Conservation (phyloP, 2,113 vertebrate genomes). For the Aphyosemion australe region DNA sequence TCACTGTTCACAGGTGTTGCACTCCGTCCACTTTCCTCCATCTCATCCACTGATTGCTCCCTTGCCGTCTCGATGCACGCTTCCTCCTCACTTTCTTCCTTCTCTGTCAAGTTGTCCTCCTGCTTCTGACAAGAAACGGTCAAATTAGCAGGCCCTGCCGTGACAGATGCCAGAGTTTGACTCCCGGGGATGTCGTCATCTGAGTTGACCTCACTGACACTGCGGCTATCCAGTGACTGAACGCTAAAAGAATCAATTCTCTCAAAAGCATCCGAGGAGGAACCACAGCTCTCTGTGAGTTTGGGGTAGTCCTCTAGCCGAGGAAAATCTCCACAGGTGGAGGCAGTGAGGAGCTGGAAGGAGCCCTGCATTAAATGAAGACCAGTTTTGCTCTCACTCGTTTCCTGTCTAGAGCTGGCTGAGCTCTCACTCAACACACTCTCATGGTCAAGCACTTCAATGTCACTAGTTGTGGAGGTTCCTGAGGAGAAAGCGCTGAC, state of each 20-base stretch:
- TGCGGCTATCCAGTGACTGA: constrained; percentile 96
- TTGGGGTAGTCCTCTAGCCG: constrained; percentile 94
- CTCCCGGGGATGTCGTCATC: constrained; percentile 92
- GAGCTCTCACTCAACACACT: constrained; percentile 98
- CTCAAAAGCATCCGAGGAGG: constrained; percentile 97
- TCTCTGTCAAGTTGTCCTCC: constrained; percentile 55
- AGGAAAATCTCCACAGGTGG: constrained; percentile 89
- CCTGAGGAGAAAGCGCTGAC: constrained; percentile 96
- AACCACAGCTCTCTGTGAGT: constrained; percentile 92
- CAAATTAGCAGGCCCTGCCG: constrained; percentile 68
- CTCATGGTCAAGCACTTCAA: constrained; percentile 97
- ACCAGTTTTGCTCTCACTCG: constrained; percentile 86
- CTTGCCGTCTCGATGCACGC: constrained; percentile 70
- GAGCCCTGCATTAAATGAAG: constrained; percentile 97
- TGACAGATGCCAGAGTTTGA: constrained; percentile 83
- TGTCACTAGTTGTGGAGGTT: constrained; percentile 98
- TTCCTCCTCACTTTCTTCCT: constrained; percentile 66
- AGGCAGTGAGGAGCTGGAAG: constrained; percentile 94
- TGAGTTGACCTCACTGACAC: constrained; percentile 97
- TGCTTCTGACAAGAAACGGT: constrained; percentile 66
- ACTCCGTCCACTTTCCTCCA: constrained; percentile 97
- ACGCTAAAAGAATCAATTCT: constrained; percentile 97
- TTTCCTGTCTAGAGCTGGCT: constrained; percentile 93
- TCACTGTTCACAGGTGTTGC: constrained; percentile 95
- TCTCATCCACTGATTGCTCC: constrained; percentile 85